Base-by-base conservation (phyloP, 1,140 invertebrate genomes). In the Cydia amplana region DNA sequence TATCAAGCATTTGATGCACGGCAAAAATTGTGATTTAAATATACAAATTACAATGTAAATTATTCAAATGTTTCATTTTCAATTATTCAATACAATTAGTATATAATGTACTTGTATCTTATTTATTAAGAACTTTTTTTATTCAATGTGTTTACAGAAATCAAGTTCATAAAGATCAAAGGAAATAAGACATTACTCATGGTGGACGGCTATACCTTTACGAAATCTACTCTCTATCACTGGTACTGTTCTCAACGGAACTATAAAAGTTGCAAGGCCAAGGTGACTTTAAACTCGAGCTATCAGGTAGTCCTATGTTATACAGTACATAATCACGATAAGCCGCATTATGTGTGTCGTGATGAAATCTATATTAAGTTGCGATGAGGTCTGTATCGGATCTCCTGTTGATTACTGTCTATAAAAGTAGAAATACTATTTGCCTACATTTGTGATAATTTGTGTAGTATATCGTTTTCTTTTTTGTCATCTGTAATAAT, bases 211-310 rank as follows among this genome's bases (percentile, higher is more conserved):
- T 76, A 60, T 36, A 76, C 55, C 3, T 76, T 76, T n/a, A 16
- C 75, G 14, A 67, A 72, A 40, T 14, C 49, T 12, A 36, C 7
- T 20, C 64, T 14, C 40, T 23, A 20, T 20, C 46, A 46, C 49
- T 76, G 65, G 65, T 76, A 76, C 36, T 76, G 75, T 49, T 72
- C 65, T 10, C 72, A 76, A 10, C 14, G 46, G 18, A 72, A 64
- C 46, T 20, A 40, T 23, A 72, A 76, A 14, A 49, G 75, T 14
- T 76, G 75, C n/a, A 76, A 76, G 25, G 75, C 75, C 16, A 74
- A 40, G 5, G 60, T 51, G 49, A 51, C 49, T 7, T 4, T 51
- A 3, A 51, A 51, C 7, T 51, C 49, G 16, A 51, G n/a, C 14
- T 51, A 51, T n/a, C 49, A 18, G 5, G 49, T 51, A n/a, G 49